These are phyloP conservation scores for Eudemis profundana DNA, from an alignment of 2,888 invertebrate species.

Conservation along the genomic window DNA sequence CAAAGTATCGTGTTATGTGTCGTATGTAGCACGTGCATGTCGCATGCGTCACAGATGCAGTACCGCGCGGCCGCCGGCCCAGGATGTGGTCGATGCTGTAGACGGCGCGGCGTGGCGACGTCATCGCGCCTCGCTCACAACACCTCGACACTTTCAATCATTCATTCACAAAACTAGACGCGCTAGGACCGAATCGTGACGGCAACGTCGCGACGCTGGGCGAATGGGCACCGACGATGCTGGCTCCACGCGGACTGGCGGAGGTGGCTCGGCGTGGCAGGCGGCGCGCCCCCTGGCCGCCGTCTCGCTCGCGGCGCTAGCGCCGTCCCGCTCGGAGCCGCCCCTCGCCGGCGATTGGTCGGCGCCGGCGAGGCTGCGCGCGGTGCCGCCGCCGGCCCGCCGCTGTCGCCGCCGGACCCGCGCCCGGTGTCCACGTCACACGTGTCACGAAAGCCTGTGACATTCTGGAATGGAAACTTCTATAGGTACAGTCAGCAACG, in stretches of 20 bases:
- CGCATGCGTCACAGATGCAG: not conserved
- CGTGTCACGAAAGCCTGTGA: not conserved
- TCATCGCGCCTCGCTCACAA: constrained; percentile 29
- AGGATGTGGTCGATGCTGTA: constrained; percentile 80
- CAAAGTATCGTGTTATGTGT: not conserved
- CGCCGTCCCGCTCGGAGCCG: constrained; percentile 59
- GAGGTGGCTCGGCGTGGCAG: not conserved
- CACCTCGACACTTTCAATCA: constrained; percentile 14
- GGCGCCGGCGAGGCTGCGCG: constrained; percentile 47
- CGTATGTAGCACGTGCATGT: not conserved
- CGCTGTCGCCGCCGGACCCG: constrained; percentile 28
- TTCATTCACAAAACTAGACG: constrained; percentile 7
- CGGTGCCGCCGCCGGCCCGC: constrained; percentile 29
- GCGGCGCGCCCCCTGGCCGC: constrained; percentile 14
- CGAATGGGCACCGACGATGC: not conserved
- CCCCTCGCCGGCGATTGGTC: constrained; percentile 60
- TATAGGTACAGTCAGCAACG: too few relatives aligned
- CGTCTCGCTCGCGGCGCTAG: constrained; percentile 45
- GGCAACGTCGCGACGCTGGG: not conserved
- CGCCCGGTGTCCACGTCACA: constrained; percentile 12
- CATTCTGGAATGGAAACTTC: not conserved
- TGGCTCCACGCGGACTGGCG: constrained; percentile 15
- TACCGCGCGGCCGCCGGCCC: constrained; percentile 51
- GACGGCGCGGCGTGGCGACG: constrained; percentile 63
- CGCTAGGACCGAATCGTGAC: not conserved